Base-by-base conservation (phyloP, 2,113 vertebrate genomes). In the Ginglymostoma cirratum region DNA sequence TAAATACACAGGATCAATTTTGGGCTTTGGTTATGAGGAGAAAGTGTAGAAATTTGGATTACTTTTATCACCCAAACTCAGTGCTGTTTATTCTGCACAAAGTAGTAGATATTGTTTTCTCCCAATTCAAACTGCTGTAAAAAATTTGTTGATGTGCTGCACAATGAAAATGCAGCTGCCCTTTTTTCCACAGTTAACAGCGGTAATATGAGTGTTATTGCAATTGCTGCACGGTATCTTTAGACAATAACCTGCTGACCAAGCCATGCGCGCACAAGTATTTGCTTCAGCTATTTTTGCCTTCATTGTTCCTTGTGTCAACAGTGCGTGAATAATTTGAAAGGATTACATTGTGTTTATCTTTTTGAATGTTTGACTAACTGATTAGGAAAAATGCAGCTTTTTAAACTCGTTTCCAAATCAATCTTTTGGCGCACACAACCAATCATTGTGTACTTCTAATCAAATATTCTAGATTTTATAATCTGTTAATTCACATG, bases 221-320 rank as follows among this genome's bases (percentile, higher is more conserved):
- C 14, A 87, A 87, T 52, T 87, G 85, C 45, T 87, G 48, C 55
- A 30, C 24, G 23, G 24, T 87, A 87, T 87, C 85, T 87, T 55
- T 87, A 30, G 85, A 87, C 45, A 87, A 86, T 86, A 48, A 55
- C 85, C 85, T 87, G 85, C 85, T 87, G 85, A 87, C 85, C 48
- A 87, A 27, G 85, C 38, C 85, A 55, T 27, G 48, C 85, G 10
- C 42, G 48, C 48, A 87, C 15, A 87, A 55, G 23, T 55, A 87
- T 87, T 87, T 52, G 24, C 48, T 87, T 87, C 85, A 87, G 48
- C 85, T 87, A 87, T 87, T 87, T 87, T 87, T 87, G 52, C 48
- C 5, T 87, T 48, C 85, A 55, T 87, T 45, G 45, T 87, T 52
- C 85, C 85, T 27, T 87, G 23, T 87, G 85, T 24, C 45, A 87